Evolutionary conservation across 1,140 invertebrate genomes (phyloP).

Genomic region (Hormaphis cornu): DNA sequence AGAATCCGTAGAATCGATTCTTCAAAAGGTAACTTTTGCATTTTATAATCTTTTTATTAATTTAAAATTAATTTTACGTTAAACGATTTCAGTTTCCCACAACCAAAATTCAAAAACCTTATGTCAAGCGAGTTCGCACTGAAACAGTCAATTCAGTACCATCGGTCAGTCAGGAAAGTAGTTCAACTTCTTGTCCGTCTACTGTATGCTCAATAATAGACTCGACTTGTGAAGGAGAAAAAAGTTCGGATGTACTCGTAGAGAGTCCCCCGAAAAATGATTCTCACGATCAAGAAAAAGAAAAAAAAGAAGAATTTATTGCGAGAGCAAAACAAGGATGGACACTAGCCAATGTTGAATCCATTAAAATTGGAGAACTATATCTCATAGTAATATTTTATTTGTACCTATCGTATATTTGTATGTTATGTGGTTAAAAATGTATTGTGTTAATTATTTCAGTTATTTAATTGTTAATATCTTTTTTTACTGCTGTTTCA

Average conservation of each 20-base stretch:
- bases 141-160: not conserved
- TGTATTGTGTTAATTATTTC: too few relatives aligned
- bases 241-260: not conserved
- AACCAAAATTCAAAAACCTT: slow-evolving; percentile 22
- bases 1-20: slow-evolving; percentile 27
- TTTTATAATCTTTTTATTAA: not conserved
- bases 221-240: slow-evolving; percentile 2
- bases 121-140: slow-evolving; percentile 6
- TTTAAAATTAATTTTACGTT: not conserved
- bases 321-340: slow-evolving; percentile 64
- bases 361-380: slow-evolving; percentile 77
- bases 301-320: slow-evolving; percentile 42
- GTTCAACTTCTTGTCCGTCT: not conserved
- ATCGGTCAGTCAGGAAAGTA: not conserved
- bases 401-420: slow-evolving; percentile 31
- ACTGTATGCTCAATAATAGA: not conserved
- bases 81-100: not conserved
- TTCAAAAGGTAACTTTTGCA: slow-evolving; percentile 7
- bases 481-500: too few relatives aligned
- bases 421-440: not conserved
- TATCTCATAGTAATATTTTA: slow-evolving; percentile 73
- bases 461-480: too few relatives aligned
- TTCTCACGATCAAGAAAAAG: slow-evolving; percentile 23
- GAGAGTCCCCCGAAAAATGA: slow-evolving; percentile 41
- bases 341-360: slow-evolving; percentile 62